Evolutionary conservation across 2,888 invertebrate genomes (phyloP).

Genomic region (Tricholauxania praeusta): DNA sequence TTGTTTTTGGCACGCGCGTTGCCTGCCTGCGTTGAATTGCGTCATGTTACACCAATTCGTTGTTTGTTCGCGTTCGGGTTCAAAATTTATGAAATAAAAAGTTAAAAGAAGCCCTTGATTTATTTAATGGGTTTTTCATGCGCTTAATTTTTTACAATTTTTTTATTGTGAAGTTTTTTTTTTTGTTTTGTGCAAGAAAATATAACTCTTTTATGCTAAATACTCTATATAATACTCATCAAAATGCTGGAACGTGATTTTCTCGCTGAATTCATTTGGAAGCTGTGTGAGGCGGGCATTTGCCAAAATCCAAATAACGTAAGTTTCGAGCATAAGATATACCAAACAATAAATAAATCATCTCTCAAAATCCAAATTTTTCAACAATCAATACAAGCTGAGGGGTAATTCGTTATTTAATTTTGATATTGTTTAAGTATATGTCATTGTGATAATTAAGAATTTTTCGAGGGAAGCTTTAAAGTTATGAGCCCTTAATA

Average conservation of each 20-base stretch:
- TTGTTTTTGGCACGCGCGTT: neutral
- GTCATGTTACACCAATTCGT: conserved; percentile 2
- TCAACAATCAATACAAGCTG: too few relatives aligned
- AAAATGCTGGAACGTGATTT: conserved; percentile 30
- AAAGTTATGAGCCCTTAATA: too few relatives aligned
- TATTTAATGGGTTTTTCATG: neutral
- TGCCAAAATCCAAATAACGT: conserved; percentile 1
- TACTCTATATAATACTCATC: too few relatives aligned
- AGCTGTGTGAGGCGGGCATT: conserved; percentile 15
- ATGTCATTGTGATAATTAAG: too few relatives aligned
- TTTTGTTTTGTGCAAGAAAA: neutral
- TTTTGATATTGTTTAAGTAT: too few relatives aligned
- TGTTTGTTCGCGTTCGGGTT: neutral
- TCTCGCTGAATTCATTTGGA: conserved; percentile 28
- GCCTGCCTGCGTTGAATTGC: neutral
- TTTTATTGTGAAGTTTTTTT: neutral
- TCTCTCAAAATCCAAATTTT: too few relatives aligned
- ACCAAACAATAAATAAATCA: too few relatives aligned
- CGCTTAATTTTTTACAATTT: neutral
- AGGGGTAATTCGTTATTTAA: too few relatives aligned
- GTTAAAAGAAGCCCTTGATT: conserved; percentile 14
- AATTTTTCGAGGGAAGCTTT: too few relatives aligned
- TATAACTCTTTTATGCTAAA: neutral
- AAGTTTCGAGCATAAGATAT: too few relatives aligned
- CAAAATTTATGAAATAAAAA: neutral